These are phyloP conservation scores for Platichthys flesus DNA, from an alignment of 2,113 vertebrate genomes.

Conservation along the genomic window DNA sequence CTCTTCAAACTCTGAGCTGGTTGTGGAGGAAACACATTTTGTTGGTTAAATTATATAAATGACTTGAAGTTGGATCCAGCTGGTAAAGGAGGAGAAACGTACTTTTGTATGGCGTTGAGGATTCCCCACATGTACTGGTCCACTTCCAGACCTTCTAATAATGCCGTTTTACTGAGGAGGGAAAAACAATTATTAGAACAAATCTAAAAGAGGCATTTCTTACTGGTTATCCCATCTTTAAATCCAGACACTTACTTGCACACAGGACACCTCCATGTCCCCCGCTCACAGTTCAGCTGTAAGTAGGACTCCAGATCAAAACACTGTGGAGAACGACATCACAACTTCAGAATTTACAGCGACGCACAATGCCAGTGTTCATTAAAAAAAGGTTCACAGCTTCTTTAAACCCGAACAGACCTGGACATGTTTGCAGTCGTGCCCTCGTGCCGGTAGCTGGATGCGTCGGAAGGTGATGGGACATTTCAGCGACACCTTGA, in stretches of 20 bases:
- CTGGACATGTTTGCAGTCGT: conserved; percentile 99
- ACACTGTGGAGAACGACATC: conserved; percentile 83
- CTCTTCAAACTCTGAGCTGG: conserved; percentile 98
- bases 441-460: conserved; percentile 95
- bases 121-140: conserved; percentile 99
- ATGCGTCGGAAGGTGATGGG: conserved; percentile 98
- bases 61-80: background rate
- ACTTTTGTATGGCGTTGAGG: conserved; percentile 99
- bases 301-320: conserved; percentile 99
- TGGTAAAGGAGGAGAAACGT: conserved; percentile 71
- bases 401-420: conserved; percentile 66
- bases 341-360: background rate
- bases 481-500: conserved; percentile 99
- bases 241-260: conserved; percentile 91
- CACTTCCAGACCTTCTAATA: conserved; percentile 97
- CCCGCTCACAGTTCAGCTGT: conserved; percentile 98
- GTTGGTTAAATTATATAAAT: background rate
- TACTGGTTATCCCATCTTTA: background rate
- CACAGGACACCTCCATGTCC: conserved; percentile 99
- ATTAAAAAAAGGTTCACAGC: background rate
- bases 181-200: conserved; percentile 4
- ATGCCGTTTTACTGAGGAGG: conserved; percentile 94
- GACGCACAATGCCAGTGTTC: background rate
- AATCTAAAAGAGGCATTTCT: background rate
- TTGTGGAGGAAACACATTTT: conserved; percentile 15